Evolutionary conservation across 2,797 vertebrate species (phyloP).

Genomic region (Protosalanx chinensis): DNA sequence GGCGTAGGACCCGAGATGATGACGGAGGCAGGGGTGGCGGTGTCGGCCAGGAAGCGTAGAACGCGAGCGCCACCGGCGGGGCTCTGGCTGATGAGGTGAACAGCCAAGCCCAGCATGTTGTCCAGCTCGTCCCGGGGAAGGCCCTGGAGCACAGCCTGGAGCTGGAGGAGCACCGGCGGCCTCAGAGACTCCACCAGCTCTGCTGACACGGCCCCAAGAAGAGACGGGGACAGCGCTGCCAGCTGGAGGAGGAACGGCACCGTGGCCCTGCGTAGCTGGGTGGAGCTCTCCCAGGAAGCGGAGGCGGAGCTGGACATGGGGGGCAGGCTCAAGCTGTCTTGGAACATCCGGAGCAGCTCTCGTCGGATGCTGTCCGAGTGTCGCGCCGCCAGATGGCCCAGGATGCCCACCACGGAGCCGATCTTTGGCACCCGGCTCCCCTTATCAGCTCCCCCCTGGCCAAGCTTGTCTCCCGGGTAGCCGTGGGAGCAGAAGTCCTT

Average conservation of each 20-base stretch:
- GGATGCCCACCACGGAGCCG: conserved; percentile 90
- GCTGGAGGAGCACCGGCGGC: conserved; percentile 81
- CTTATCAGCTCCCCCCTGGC: conserved; percentile 61
- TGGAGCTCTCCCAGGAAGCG: conserved; percentile 70
- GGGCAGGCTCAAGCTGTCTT: conserved; percentile 80
- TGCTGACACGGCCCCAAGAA: conserved; percentile 81
- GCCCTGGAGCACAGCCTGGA: conserved; percentile 81
- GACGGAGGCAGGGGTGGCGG: conserved; percentile 87
- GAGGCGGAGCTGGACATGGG: conserved; percentile 64
- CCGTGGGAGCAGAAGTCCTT: conserved; percentile 91
- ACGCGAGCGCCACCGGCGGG: conserved; percentile 82
- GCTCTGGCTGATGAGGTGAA: conserved; percentile 90
- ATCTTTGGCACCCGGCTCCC: conserved; percentile 86
- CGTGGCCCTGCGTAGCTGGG: conserved; percentile 79
- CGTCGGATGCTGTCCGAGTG: conserved; percentile 90
- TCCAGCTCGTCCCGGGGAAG: conserved; percentile 87
- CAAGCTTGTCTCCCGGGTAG: conserved; percentile 50
- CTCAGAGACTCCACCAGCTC: conserved; percentile 88
- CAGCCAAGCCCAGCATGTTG: conserved; percentile 82
- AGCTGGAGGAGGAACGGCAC: conserved; percentile 92
- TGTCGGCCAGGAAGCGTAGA: conserved; percentile 85
- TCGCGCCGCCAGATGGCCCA: conserved; percentile 86
- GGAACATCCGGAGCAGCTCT: conserved; percentile 91
- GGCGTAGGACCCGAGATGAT: conserved; percentile 86
- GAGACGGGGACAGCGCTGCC: conserved; percentile 84